These are phyloP conservation scores for Cephus pulcher DNA, from an alignment of 2,888 invertebrate genomes.

Conservation along the genomic window DNA sequence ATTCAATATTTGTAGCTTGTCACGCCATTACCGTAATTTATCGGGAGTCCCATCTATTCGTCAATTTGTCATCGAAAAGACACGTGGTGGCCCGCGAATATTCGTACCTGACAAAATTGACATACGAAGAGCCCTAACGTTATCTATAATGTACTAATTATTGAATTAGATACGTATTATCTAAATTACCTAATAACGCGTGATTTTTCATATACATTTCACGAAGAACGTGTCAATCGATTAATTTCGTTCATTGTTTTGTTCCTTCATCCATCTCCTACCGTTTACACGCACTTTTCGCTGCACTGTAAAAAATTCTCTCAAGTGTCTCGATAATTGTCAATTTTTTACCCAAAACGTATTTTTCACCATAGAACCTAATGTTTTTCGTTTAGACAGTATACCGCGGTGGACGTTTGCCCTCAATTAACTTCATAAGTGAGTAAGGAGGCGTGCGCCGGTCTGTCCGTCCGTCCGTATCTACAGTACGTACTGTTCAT, in stretches of 20 bases:
- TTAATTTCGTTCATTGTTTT: background rate
- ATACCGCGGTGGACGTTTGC: constrained; percentile 62
- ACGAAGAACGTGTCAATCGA: background rate
- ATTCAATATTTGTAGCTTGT: constrained; percentile 61
- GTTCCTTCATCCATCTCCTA: background rate
- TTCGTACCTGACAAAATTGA: background rate
- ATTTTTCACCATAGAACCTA: background rate
- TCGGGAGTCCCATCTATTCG: constrained; percentile 39
- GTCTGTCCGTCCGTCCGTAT: constrained; percentile 42
- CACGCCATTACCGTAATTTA: constrained; percentile 55
- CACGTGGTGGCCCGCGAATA: background rate
- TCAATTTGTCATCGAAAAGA: constrained; percentile 32
- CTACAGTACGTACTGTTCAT: constrained; percentile 28
- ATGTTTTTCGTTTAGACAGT: constrained; percentile 64
- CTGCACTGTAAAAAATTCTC: background rate
- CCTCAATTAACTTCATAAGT: constrained; percentile 67
- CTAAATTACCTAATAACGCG: background rate
- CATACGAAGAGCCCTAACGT: background rate
- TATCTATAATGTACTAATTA: background rate
- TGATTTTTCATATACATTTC: background rate
- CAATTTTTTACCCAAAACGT: background rate
- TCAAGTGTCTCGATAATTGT: background rate
- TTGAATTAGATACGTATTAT: background rate
- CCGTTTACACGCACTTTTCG: background rate
- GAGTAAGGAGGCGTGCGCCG: constrained; percentile 66